These are phyloP conservation scores for Calephelis virginiensis DNA, from an alignment of 1,140 invertebrate genomes.

Conservation along the genomic window DNA sequence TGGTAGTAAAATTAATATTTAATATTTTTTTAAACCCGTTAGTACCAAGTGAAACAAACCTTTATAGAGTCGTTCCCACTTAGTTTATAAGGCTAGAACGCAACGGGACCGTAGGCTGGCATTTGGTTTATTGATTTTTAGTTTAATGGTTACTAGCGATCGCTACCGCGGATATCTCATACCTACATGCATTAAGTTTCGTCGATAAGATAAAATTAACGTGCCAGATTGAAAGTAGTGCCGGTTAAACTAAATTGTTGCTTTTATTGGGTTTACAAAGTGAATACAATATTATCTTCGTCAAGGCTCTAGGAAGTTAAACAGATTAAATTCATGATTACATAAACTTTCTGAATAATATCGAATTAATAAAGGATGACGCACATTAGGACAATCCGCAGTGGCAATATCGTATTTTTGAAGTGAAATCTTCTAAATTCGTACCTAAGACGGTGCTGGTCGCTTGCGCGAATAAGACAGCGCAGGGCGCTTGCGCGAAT, in stretches of 20 bases:
- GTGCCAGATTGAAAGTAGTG: not conserved
- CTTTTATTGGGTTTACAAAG: slow-evolving; percentile 4
- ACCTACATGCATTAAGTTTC: slow-evolving; percentile 6
- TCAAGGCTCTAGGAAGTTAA: not conserved
- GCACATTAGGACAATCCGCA: no score
- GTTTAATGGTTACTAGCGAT: slow-evolving; percentile 17
- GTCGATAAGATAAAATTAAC: slow-evolving; percentile 10
- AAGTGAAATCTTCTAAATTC: no score
- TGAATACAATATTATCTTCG: not conserved
- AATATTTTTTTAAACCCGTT: not conserved
- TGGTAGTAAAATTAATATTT: not conserved
- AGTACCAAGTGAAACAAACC: slow-evolving; percentile 1
- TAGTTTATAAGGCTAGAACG: slow-evolving; percentile 17
- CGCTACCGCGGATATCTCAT: slow-evolving; percentile 13
- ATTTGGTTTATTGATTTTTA: slow-evolving; percentile 23
- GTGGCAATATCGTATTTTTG: no score
- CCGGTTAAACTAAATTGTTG: not conserved
- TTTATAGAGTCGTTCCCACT: not conserved
- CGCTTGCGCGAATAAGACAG: no score
- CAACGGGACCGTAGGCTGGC: slow-evolving; percentile 19
- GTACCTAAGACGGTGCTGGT: no score
- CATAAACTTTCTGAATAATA: no score
- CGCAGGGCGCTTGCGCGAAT: no score
- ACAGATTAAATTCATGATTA: no score
- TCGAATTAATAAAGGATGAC: no score